A percentile compares a stretch with the other conserved stretches of the same genome.
Evolutionary conservation across 2,797 vertebrate genomes (phyloP).

Genomic region (Melopsittacus undulatus): DNA sequence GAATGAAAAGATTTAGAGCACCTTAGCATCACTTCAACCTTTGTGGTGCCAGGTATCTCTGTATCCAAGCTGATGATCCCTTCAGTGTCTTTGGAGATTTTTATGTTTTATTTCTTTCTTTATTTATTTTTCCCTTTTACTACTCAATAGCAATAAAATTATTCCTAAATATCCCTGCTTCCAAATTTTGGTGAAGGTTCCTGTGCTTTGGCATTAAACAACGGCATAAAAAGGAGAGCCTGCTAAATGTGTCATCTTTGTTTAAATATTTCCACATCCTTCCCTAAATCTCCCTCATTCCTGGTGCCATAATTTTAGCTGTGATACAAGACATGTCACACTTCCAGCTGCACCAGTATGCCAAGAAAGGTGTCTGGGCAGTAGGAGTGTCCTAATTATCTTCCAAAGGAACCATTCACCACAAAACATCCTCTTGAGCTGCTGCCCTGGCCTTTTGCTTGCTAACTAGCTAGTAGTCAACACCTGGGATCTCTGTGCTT

Average conservation of each 20-base stretch:
- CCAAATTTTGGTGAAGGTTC: background rate
- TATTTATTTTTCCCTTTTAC: background rate
- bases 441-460: background rate
- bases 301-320: background rate
- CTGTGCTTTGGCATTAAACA: background rate
- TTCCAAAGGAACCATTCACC: background rate
- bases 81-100: background rate
- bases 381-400: background rate
- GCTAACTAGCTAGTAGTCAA: background rate
- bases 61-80: background rate
- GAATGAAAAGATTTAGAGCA: background rate
- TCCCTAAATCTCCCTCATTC: background rate
- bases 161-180: background rate
- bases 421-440: background rate
- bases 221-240: background rate
- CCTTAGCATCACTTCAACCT: background rate
- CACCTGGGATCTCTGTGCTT: background rate
- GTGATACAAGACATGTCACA: background rate
- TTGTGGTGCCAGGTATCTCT: background rate
- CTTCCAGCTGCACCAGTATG: background rate
- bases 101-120: background rate
- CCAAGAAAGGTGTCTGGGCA: background rate
- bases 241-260: background rate
- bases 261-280: background rate
- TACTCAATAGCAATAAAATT: background rate